Conservation (phyloP, 1,140 invertebrate genomes). For the Oppia nitens region DNA sequence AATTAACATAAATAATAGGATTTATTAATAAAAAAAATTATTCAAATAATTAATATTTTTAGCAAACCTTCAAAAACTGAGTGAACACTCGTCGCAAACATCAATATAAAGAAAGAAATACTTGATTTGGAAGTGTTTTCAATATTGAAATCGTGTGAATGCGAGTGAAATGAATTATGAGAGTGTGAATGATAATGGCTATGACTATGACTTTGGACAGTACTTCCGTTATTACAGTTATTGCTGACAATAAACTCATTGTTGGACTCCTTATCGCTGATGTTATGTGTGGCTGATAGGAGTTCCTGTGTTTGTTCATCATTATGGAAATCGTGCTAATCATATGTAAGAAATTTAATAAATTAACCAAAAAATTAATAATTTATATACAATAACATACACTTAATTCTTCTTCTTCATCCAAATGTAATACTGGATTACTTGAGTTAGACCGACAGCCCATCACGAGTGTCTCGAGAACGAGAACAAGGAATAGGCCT, state of each 20-base stretch:
- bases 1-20: not conserved
- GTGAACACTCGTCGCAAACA: constrained; percentile 30
- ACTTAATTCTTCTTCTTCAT: constrained; percentile 9
- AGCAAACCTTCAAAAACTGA: constrained; percentile 28
- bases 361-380: not conserved
- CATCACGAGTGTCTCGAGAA: constrained; percentile 22
- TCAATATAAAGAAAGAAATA: constrained; percentile 26
- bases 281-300: not conserved
- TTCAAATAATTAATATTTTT: not conserved
- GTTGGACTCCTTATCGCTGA: not conserved
- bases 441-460: constrained; percentile 7
- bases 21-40: not conserved
- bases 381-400: not conserved
- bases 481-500: constrained; percentile 25
- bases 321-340: not conserved
- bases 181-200: constrained; percentile 10
- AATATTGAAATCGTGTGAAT: constrained; percentile 9
- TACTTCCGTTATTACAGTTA: not conserved
- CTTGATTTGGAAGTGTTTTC: constrained; percentile 21
- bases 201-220: not conserved
- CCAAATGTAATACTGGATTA: constrained; percentile 8
- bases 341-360: not conserved
- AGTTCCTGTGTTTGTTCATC: not conserved
- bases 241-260: not conserved
- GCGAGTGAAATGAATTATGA: too few relatives aligned